Evolutionary conservation across 2,797 vertebrate species (phyloP).

Genomic region (Acrossocheilus wenchowensis): DNA sequence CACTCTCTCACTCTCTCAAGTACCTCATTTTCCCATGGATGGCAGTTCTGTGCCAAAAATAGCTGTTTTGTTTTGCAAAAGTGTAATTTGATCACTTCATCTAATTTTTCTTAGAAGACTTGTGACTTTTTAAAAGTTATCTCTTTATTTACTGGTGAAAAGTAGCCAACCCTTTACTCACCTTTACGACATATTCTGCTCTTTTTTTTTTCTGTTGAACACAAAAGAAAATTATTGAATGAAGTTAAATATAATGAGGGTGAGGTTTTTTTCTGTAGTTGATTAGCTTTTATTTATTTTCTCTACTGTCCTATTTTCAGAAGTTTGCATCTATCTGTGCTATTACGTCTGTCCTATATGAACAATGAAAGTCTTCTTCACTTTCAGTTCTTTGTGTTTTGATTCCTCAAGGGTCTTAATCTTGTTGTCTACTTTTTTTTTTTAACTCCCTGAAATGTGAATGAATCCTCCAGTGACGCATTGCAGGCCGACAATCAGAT

Average conservation of each 20-base stretch:
- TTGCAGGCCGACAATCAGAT: conserved; percentile 39
- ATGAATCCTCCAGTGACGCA: conserved; percentile 15
- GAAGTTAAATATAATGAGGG: not conserved
- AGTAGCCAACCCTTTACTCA: not conserved
- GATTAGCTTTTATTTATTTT: not conserved
- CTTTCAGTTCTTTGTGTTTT: conserved; percentile 23
- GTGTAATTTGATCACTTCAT: not conserved
- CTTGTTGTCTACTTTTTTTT: not conserved
- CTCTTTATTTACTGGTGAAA: not conserved
- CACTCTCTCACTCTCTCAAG: not conserved
- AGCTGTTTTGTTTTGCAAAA: not conserved
- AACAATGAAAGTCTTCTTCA: conserved; percentile 32
- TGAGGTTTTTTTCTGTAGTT: not conserved
- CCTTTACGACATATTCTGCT: not conserved
- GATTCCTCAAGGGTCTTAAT: conserved; percentile 12
- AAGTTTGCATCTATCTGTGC: conserved; percentile 2
- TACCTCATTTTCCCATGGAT: not conserved
- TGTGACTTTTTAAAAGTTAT: not conserved
- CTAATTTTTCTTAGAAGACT: not conserved
- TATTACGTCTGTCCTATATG: not conserved
- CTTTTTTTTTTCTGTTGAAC: not conserved
- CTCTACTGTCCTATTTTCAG: not conserved
- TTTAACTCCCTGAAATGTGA: not conserved
- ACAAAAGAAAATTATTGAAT: not conserved
- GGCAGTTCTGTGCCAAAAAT: not conserved